Evolutionary conservation across 1,140 invertebrate genomes (phyloP), one percentile per base, ranked within the genome.

Genomic region (Drosophila pachea): DNA sequence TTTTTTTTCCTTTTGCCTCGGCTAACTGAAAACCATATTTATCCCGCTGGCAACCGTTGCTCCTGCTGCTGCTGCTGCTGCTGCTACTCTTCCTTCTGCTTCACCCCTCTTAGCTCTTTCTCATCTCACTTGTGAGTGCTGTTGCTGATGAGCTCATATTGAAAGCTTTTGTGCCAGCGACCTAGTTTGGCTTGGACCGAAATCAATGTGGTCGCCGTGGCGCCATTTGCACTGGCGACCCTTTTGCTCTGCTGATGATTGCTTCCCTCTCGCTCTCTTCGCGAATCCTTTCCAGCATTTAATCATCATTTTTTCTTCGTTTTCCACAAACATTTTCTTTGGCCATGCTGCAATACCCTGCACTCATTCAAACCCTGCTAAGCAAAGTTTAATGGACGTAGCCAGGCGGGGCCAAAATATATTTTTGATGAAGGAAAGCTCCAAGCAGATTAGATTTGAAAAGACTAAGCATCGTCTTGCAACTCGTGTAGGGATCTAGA

Each of bases 151-250:
- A 82, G 78, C 78, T 82, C 78, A 82, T 82, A 82, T 82, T 82
- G 78, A 83, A 84, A 83, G 79, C 76, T 79, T 73, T 81, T 83
- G 62, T 67, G 60, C 71, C 82, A 56, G 55, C 78, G 78, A 83
- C 78, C 79, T 84, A 83, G 78, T 79, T 83, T 68, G 68, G 75
- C 61, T 52, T 22, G 73, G 83, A 75, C 73, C 79, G 68, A 83
- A 83, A 83, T 83, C 78, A 84, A 83, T 83, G 78, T 83, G 78
- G 79, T 74, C 78, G 72, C 66, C 75, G 75, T 55, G 78, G 78
- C 78, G 78, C 78, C 78, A 84, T 84, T 83, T 83, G 73, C 78
- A 78, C 68, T 84, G 61, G 58, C 74, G 77, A 78, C 75, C 78
- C 76, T 78, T 81, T 74, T 83, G 74, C 77, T 75, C 78, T 67